Evolutionary conservation across 2,113 vertebrate species (phyloP).

Genomic region (Nansenia antarctica): DNA sequence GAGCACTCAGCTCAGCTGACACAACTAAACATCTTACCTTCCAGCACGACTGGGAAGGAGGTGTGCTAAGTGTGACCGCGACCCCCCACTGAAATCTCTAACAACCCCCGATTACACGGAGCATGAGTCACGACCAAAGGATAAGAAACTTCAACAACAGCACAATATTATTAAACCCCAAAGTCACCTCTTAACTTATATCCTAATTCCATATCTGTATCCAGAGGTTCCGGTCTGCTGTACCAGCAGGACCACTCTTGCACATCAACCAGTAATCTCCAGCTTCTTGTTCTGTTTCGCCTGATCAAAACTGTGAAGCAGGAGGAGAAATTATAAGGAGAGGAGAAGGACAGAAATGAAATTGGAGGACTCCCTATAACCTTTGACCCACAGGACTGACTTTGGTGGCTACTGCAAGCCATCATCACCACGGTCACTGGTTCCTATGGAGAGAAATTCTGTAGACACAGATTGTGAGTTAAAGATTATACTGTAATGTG

Average conservation of each 20-base stretch:
- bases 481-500: slow-evolving; percentile 55
- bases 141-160: slow-evolving; percentile 45
- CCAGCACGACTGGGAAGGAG: slow-evolving; percentile 80
- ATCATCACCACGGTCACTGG: no score
- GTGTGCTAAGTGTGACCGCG: slow-evolving; percentile 72
- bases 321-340: background rate
- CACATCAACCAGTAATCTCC: no score
- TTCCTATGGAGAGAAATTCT: background rate
- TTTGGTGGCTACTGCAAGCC: no score
- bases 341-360: background rate
- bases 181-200: no score
- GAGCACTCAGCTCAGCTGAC: slow-evolving; percentile 86
- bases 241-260: no score
- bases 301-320: background rate
- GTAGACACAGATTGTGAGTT: background rate
- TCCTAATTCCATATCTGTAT: no score
- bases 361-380: background rate
- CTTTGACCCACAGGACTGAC: background rate
- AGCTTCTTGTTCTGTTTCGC: background rate
- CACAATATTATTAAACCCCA: slow-evolving; percentile 7
- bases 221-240: no score
- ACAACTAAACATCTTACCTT: slow-evolving; percentile 80
- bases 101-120: slow-evolving; percentile 13
- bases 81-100: no score
- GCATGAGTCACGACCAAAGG: slow-evolving; percentile 76